phyloP scores from a whole-genome alignment of 2,888 invertebrate species.

The Meganola albula region DNA sequence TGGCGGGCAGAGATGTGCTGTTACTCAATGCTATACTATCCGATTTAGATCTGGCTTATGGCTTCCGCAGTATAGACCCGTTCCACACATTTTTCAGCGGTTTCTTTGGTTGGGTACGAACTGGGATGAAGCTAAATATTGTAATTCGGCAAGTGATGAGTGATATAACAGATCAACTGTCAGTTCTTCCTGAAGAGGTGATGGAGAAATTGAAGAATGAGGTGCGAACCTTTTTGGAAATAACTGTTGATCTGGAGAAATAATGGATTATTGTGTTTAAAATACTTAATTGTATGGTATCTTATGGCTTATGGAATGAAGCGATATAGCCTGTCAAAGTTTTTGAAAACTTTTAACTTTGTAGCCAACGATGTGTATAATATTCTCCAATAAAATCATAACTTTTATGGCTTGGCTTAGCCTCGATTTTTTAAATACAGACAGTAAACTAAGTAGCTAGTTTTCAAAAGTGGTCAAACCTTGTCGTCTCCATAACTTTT shows the following conservation, averaged over 20 bases:
- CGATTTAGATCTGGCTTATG: constrained; percentile 53
- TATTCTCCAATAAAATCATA: too few species aligned
- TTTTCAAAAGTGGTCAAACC: too few species aligned
- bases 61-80: constrained; percentile 32
- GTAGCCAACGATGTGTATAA: too few species aligned
- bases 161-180: constrained; percentile 31
- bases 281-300: too few species aligned
- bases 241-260: constrained; percentile 43
- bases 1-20: constrained; percentile 37
- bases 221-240: constrained; percentile 49
- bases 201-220: constrained; percentile 41
- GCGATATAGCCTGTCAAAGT: too few species aligned
- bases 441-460: too few species aligned
- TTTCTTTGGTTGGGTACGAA: constrained; percentile 34
- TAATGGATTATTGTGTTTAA: constrained; percentile 14
- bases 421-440: too few species aligned
- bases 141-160: constrained; percentile 32
- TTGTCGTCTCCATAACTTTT: too few species aligned
- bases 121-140: constrained; percentile 25
- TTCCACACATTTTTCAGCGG: constrained; percentile 40
- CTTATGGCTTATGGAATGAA: too few species aligned
- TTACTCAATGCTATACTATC: constrained; percentile 49
- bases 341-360: too few species aligned
- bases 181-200: constrained; percentile 30
- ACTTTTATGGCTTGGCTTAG: too few species aligned